Evolutionary conservation across 2,797 vertebrate species (phyloP).

Genomic region (Bradypodion pumilum): DNA sequence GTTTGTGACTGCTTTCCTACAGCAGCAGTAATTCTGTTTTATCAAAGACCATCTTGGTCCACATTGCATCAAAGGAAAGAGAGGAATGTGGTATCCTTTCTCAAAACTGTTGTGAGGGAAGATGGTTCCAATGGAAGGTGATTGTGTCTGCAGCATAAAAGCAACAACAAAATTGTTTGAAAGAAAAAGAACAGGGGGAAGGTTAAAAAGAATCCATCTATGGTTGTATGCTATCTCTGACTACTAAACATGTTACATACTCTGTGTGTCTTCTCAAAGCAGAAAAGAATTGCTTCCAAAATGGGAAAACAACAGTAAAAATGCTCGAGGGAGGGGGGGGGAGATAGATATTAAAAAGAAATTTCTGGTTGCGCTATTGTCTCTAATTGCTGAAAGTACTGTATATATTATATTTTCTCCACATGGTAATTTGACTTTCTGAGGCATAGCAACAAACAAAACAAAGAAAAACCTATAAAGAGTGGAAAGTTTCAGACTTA

Average conservation of each 20-base stretch:
- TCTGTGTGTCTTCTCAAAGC: too few relatives aligned
- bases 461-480: too few relatives aligned
- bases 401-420: neutral
- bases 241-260: too few relatives aligned
- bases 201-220: neutral
- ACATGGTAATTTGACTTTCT: neutral
- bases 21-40: neutral
- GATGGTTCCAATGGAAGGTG: neutral
- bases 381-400: neutral
- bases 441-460: neutral
- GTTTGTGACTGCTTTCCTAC: neutral
- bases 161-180: neutral
- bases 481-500: too few relatives aligned
- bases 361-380: neutral
- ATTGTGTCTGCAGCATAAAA: neutral
- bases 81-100: neutral
- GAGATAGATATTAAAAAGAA: neutral
- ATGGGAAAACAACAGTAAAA: neutral
- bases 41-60: neutral
- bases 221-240: too few relatives aligned
- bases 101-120: neutral
- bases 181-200: neutral
- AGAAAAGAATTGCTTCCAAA: too few relatives aligned
- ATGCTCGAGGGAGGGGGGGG: neutral
- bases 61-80: neutral